Percentiles rank a stretch among this genome's conserved stretches.
phyloP scores from a whole-genome alignment of 2,888 invertebrate species.

The Cerceris ruficornis region DNA sequence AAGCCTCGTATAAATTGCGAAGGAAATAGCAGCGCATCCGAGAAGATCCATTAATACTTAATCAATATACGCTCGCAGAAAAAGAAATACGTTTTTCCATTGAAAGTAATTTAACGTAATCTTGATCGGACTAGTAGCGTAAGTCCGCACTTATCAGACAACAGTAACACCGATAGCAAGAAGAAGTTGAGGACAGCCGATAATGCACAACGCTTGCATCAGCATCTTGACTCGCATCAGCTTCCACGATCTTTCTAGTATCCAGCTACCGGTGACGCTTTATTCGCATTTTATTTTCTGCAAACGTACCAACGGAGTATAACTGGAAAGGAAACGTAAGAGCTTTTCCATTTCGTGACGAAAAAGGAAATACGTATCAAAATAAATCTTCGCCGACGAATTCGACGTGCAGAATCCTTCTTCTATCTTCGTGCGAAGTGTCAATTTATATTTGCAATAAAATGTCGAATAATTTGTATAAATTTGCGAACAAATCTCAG shows the following conservation, averaged over 20 bases:
- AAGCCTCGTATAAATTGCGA: too few relatives aligned
- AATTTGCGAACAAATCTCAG: too few relatives aligned
- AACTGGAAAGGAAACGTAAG: neutral
- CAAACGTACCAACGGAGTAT: neutral
- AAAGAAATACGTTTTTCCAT: neutral
- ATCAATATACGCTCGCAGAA: neutral
- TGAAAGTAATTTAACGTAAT: constrained; percentile 3
- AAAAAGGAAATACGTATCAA: too few relatives aligned
- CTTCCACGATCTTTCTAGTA: neutral
- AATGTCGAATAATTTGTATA: too few relatives aligned
- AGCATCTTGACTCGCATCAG: constrained; percentile 14
- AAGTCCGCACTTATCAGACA: neutral
- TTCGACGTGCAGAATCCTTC: too few relatives aligned
- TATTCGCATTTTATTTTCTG: constrained; percentile 1
- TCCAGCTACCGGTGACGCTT: neutral
- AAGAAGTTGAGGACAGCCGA: neutral
- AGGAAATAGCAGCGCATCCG: too few relatives aligned
- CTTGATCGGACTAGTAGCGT: constrained; percentile 2
- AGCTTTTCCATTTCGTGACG: neutral
- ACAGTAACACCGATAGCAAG: neutral
- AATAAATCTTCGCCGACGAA: too few relatives aligned
- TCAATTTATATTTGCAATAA: too few relatives aligned
- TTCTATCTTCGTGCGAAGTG: too few relatives aligned
- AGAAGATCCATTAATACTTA: too few relatives aligned
- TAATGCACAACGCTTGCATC: constrained; percentile 16